Base-by-base conservation (phyloP, 1,140 invertebrate genomes). In the Pseudoatta argentina region DNA sequence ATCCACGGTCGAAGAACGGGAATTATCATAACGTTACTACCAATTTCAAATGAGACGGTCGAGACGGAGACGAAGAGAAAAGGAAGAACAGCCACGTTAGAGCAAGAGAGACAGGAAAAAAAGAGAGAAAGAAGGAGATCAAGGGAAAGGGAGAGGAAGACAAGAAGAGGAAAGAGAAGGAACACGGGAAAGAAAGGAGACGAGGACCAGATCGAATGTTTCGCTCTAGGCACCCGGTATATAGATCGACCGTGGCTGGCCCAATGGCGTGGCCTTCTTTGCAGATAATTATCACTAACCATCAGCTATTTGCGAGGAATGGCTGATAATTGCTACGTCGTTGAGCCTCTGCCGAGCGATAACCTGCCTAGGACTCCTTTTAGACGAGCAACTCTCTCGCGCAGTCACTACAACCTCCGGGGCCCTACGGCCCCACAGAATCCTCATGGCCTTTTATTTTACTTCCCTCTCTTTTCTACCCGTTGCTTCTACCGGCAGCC, bases 211-310 rank as follows among this genome's bases (percentile, higher is more conserved):
- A 18, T 59, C 16, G 51, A 27, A 51, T 4, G 16, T 86, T 89
- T 89, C 72, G 71, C 85, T 89, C 51, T 83, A 91, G 86, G 82
- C 92, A 95, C 93, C 93, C 93, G 92, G 93, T 94, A 94, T 94
- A 94, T 94, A 94, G 92, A 94, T 93, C 87, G 90, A 83, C 86
- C 73, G 86, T 89, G 90, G 91, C 89, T 93, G 92, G 91, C 89
- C 91, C 91, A 92, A 94, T 94, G 94, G 92, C 93, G 92, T 94
- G 94, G 93, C 92, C 92, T 94, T 94, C 94, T 90, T 91, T 93
- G 94, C 93, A 94, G 94, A 95, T 95, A 95, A 95, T 95, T 95
- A 95, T 95, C 95, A 94, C 94, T 95, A 95, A 95, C 94, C 94
- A 95, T 95, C 94, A 94, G 94, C 95, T 95, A 95, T 95, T 95